phyloP scores from a whole-genome alignment of 2,797 vertebrate genomes.

The Onychomys arenicola region DNA sequence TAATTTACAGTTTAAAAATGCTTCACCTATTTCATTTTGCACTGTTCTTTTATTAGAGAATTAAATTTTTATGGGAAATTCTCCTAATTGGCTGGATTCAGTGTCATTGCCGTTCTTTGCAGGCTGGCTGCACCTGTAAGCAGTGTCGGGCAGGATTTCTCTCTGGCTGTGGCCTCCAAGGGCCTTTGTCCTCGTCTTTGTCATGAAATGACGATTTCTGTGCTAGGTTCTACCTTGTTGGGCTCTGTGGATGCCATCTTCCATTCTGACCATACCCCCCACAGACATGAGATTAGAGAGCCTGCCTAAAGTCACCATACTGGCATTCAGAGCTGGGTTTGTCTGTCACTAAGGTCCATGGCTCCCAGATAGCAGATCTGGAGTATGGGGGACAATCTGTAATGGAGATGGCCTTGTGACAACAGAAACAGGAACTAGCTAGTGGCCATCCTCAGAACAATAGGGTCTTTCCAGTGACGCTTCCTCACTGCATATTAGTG shows the following conservation, averaged over 20 bases:
- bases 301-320: background rate
- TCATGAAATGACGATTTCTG: too few species aligned
- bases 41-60: slow-evolving; percentile 69
- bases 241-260: background rate
- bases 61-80: slow-evolving; percentile 75
- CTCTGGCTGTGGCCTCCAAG: fast-evolving
- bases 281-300: background rate
- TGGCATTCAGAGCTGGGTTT: background rate
- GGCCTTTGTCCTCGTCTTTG: background rate
- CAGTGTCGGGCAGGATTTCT: fast-evolving
- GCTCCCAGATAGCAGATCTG: background rate
- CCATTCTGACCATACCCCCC: too few species aligned
- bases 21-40: slow-evolving; percentile 74
- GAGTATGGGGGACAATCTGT: background rate
- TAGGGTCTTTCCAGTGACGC: background rate
- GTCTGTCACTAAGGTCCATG: background rate
- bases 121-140: background rate
- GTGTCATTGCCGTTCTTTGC: background rate
- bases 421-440: background rate
- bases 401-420: background rate
- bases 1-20: slow-evolving; percentile 77
- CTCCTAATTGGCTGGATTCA: slow-evolving; percentile 64
- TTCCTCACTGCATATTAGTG: background rate
- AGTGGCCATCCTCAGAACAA: too few species aligned
- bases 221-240: background rate